A percentile compares a stretch with the other conserved stretches of the same genome.
Conservation (phyloP, 2,113 vertebrate species). For the Halichoerus grypus region DNA sequence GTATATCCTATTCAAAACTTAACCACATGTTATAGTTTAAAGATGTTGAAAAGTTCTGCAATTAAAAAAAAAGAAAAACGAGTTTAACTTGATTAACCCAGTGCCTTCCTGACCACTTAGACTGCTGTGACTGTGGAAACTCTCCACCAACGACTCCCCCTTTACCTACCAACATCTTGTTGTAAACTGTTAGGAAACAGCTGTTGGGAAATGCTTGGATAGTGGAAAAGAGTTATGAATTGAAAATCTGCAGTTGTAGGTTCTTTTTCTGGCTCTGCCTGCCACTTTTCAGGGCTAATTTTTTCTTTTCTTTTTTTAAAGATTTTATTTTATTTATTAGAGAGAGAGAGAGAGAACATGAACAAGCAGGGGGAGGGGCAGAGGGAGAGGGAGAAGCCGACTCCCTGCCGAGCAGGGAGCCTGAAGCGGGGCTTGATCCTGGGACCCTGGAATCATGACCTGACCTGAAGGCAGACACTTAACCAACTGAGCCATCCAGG, state of each 20-base stretch:
- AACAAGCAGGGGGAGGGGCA: background rate
- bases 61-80: background rate
- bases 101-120: background rate
- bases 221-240: background rate
- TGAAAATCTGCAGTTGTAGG: background rate
- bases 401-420: background rate
- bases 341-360: too few species aligned
- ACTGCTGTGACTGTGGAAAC: background rate
- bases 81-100: background rate
- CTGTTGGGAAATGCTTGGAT: background rate
- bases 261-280: background rate
- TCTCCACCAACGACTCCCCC: background rate
- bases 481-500: background rate
- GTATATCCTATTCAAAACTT: background rate
- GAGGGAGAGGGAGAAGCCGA: background rate
- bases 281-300: background rate
- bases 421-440: too few species aligned
- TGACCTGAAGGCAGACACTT: background rate
- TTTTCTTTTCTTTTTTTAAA: background rate
- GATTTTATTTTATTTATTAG: too few species aligned
- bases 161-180: background rate
- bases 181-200: background rate
- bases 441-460: background rate
- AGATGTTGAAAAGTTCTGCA: background rate
- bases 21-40: background rate